Evolutionary conservation across 2,113 vertebrate genomes (phyloP), one percentile per base, ranked within the genome.

Genomic region (Crotalus viridis): DNA sequence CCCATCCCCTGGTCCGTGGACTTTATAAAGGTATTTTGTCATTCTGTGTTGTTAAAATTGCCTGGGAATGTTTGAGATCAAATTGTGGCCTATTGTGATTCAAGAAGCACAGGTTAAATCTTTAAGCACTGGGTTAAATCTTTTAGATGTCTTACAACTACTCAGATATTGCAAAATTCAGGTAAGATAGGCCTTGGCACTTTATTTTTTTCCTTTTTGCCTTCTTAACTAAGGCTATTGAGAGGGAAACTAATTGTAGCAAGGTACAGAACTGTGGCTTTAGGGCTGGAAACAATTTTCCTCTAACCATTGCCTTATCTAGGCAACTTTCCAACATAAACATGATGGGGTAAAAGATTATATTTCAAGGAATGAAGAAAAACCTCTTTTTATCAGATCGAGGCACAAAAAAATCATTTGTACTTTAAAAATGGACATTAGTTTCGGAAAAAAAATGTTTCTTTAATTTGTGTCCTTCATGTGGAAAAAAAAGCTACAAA

Each of bases 401-500:
- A 94, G 81, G 69, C 54, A 4, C 19, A 87, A 33, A 86, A 9
- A 0, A 19, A 87, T 86, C 88, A 90, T 19, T 54, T 1, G n/a
- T 81, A 19, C 74, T 5, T 87, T 54, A 81, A 92, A 95, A 92
- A 94, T 3, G 91, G 93, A 93, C 59, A 51, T 90, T 0, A 21
- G 74, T 57, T 39, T 91, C 54, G 86, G 91, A 28, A 57, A 55
- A 61, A 87, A 87, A 21, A 39, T 43, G n/a, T 52, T 33, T 51
- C 52, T 81, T 64, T 17, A 39, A 57, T 59, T 89, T 88, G 74
- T 39, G 1, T 51, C 52, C 69, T 89, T 0, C 39, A 21, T 86
- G 51, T 87, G 88, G 74, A 91, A 87, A 3, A 3, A 74, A 22
- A 52, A 69, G 15, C 61, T 90, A 69, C 89, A 56, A 87, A n/a